Base-by-base conservation (phyloP, 2,113 vertebrate species). In the Anser cygnoides region DNA sequence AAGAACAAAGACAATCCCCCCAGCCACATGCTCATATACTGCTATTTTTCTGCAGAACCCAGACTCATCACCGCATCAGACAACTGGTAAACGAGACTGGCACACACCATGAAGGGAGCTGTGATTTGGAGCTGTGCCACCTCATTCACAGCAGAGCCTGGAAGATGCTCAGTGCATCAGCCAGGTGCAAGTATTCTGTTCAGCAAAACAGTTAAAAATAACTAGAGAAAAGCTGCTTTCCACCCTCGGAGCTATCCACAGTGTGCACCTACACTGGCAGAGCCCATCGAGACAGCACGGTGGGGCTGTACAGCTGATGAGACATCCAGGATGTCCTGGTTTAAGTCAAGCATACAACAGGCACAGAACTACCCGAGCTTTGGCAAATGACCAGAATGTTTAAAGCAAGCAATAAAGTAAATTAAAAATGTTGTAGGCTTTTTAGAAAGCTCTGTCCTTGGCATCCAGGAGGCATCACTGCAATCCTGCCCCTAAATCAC, bases 181-280 rank as follows among this genome's bases (percentile, higher is more conserved):
- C 35, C 84, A 74, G 54, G 22, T 68, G 72, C 67, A 50, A 44
- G 41, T 61, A 87, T 67, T 52, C 22, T 44, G 35, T 73, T 73
- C 88, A 68, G 44, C 39, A 49, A 22, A 1, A 31, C 29, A 39
- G 58, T 25, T 76, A 33, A 61, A 82, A 66, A 71, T 23, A 65
- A 17, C 52, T 7, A 31, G 1, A 37, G n/a, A 87, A 22, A 59
- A 87, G 66, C 72, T 52, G 75, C 81, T 76, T 58, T 23, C 49
- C 55, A 43, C 10, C 21, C 21, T 19, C 26, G 37, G 74, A 5
- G 2, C 54, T 11, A 37, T 14, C 57, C 37, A 4, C 16, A 7
- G 57, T 1, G 11, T 10, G 39, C 35, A 18, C 26, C 0, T 2
- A 29, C 2, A 2, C 1, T 29, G 49, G 62, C 91, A 84, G 21